phyloP scores from a whole-genome alignment of 2,888 invertebrate species.

The Nipponacmea schrenckii region DNA sequence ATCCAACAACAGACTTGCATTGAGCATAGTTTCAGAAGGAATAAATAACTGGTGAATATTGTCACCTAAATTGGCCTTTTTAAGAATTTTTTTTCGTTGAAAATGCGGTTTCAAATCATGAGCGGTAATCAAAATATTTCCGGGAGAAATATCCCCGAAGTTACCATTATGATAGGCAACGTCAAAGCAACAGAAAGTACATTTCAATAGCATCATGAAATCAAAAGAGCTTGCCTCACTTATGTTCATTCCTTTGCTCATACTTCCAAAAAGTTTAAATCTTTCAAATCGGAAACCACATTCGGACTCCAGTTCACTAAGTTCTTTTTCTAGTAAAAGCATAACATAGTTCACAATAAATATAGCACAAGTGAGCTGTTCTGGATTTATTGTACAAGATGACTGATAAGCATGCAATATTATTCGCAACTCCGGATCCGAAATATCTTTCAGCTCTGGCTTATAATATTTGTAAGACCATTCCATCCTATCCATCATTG shows the following conservation, averaged over 20 bases:
- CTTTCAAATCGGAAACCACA: slow-evolving; percentile 38
- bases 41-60: slow-evolving; percentile 23
- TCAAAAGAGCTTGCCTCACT: slow-evolving; percentile 46
- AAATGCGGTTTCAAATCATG: slow-evolving; percentile 20
- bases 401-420: slow-evolving; percentile 43
- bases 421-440: slow-evolving; percentile 20
- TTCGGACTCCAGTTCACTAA: slow-evolving; percentile 26
- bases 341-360: slow-evolving; percentile 47
- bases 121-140: slow-evolving; percentile 40
- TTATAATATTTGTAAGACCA: slow-evolving; percentile 27
- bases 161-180: slow-evolving; percentile 31
- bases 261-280: slow-evolving; percentile 47
- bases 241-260: slow-evolving; percentile 39
- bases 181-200: slow-evolving; percentile 26
- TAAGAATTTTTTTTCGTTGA: slow-evolving; percentile 13
- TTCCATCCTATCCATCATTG: slow-evolving; percentile 21
- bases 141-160: slow-evolving; percentile 40
- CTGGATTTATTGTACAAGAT: slow-evolving; percentile 37
- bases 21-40: slow-evolving; percentile 33
- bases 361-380: slow-evolving; percentile 41
- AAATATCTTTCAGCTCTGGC: slow-evolving; percentile 16
- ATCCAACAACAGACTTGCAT: slow-evolving; percentile 41
- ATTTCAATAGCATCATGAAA: slow-evolving; percentile 44
- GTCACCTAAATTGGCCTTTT: slow-evolving; percentile 17
- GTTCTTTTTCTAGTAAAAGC: slow-evolving; percentile 42